These are phyloP conservation scores for Barbus barbus DNA, from an alignment of 2,113 vertebrate species.

Conservation along the genomic window DNA sequence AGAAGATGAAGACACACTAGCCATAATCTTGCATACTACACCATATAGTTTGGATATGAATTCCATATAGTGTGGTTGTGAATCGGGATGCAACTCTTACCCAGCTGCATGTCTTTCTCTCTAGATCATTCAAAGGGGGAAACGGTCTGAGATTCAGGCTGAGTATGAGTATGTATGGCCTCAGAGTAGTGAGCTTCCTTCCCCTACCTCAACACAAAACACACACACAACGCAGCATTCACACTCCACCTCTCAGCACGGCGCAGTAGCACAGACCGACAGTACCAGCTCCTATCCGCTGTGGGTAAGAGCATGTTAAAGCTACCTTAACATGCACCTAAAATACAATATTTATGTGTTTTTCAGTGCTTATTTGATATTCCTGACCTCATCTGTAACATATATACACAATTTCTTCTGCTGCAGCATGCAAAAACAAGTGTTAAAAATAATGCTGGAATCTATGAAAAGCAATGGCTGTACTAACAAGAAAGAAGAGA, in stretches of 20 bases:
- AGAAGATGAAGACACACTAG: no score
- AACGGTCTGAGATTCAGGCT: slow-evolving; percentile 79
- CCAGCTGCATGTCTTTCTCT: slow-evolving; percentile 4
- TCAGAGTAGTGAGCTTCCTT: slow-evolving; percentile 68
- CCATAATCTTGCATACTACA: background rate
- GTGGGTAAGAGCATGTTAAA: slow-evolving; percentile 81
- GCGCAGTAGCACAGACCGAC: slow-evolving; percentile 65
- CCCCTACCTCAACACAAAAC: slow-evolving; percentile 50
- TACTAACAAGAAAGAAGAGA: background rate
- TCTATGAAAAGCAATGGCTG: background rate
- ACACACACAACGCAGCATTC: background rate
- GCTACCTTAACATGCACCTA: background rate
- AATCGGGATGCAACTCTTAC: background rate
- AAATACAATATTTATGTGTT: background rate
- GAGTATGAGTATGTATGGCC: slow-evolving; percentile 83
- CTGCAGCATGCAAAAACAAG: background rate
- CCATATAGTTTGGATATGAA: background rate
- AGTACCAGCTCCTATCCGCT: slow-evolving; percentile 71
- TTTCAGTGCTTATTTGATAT: background rate
- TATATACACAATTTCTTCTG: background rate
- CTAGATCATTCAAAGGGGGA: slow-evolving; percentile 92
- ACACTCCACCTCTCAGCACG: slow-evolving; percentile 64
- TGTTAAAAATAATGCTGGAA: background rate
- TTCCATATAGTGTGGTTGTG: background rate
- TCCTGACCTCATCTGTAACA: background rate